Evolutionary conservation across 2,797 vertebrate species (phyloP), one percentile per base, ranked within the genome.

Genomic region (Myotis vivesi): DNA sequence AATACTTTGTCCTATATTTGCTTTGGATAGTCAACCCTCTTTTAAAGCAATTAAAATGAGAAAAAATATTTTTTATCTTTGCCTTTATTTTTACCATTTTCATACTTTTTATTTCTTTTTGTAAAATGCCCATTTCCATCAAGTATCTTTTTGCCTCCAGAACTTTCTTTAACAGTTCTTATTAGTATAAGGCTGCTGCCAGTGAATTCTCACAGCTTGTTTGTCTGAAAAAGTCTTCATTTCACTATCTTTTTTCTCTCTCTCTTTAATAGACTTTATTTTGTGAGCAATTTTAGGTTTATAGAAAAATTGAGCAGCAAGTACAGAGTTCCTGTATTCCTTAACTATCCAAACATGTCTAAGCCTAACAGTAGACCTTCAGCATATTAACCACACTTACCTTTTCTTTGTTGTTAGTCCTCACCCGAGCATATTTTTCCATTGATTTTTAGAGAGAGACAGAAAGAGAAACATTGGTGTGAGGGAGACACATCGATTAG

Each of bases 241-340:
- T 89, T 86, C 44, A 75, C 46, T 71, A 66, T 66, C 33, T 28
- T 66, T 73, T 72, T 68, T 51, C 25, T 62, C 57, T 30, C 57
- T 75, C 53, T 62, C n/a, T 49, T 57, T 23, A n/a, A 53, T 46
- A 28, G n/a, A 28, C 66, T 95, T 95, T 87, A 53, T 89, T 81
- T 46, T 46, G 49, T 62, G 51, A 22, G 36, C 59, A 38, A 15
- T 71, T 66, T 72, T 30, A 30, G 33, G 20, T 62, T 66, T 75
- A 11, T 5, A 51, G 90, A n/a, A 51, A 25, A 57, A 51, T 17
- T 12, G 15, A 71, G 51, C 25, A 17, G 25, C 2, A 44, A 22
- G 7, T 6, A 20, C 38, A 38, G 73, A 38, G 30, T 38, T 73
- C 66, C 15, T 1, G 0, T 51, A 2, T 51, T 41, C 59, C 36